Base-by-base conservation (phyloP, 2,797 vertebrate genomes). In the Ataeniobius toweri region DNA sequence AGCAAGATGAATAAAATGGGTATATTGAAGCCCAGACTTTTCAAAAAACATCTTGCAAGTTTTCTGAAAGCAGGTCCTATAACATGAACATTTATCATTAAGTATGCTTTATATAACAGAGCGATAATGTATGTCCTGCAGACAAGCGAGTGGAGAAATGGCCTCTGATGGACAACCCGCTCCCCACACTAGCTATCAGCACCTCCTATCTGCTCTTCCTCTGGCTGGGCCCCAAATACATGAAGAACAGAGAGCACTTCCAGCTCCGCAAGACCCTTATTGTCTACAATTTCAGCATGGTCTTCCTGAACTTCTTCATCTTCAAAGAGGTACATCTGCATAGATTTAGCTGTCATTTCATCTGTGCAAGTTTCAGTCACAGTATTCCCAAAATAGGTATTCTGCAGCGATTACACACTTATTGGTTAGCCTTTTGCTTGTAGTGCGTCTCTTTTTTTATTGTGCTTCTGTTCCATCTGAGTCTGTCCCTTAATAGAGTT, bases 211-310 rank as follows among this genome's bases (percentile, higher is more conserved):
- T 99, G 83, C 96, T 99, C 53, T 96, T 97, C 80, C 97, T 99
- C 63, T 99, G 98, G 98, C 95, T 99, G 90, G 98, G 98, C 36
- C 98, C 98, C 79, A 99, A 97, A 91, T 99, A 97, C 95, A 99
- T 99, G 98, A 97, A 96, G 94, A 96, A 97, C 75, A 95, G 97
- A 84, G 98, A 99, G 89, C 95, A 98, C 56, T 97, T 99, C 91
- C 98, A 99, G 93, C 95, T 99, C 83, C 96, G 98, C 80, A 96
- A 96, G 88, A 96, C 97, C 28, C 96, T 99, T 84, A 96, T 99
- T 71, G 56, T 96, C 92, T 99, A 99, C 96, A 99, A 99, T 95
- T 99, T 99, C 91, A 97, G 98, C 82, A 99, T 99, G 98, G 98
- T 99, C 94, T 95, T 99, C 89, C 96, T 99, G 88, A 99, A 99